Percentiles rank a stretch among this genome's conserved stretches.
Conservation (phyloP, 2,797 vertebrate species). For the Alouatta caraya region DNA sequence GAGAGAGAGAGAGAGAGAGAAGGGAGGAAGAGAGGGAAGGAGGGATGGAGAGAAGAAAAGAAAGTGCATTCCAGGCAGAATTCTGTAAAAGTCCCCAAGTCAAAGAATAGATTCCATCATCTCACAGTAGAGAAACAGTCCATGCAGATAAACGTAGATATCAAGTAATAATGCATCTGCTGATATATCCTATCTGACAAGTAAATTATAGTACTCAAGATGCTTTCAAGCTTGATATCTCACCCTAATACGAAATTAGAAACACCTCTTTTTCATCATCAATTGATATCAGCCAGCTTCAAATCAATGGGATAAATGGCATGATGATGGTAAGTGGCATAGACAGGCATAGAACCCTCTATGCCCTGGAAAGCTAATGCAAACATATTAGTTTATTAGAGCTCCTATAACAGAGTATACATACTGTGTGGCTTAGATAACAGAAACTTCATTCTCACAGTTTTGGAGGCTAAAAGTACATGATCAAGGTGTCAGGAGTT, state of each 20-base stretch:
- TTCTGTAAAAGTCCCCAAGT: neutral
- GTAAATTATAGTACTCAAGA: neutral
- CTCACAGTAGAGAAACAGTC: neutral
- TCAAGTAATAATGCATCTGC: neutral
- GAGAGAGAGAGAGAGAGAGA: too few species aligned
- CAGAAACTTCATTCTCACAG: neutral
- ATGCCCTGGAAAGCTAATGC: neutral
- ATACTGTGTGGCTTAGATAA: neutral
- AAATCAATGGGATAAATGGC: neutral
- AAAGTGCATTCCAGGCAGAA: neutral
- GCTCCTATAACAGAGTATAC: neutral
- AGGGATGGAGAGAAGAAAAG: too few species aligned
- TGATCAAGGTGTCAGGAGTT: neutral
- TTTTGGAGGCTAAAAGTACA: neutral
- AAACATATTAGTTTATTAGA: neutral
- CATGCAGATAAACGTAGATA: neutral
- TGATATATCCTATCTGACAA: neutral
- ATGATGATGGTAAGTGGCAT: neutral
- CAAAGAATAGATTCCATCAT: neutral
- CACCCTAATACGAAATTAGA: neutral
- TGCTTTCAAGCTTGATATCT: neutral
- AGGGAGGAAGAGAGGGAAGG: accelerated
- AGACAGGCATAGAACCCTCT: neutral
- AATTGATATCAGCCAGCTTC: neutral
- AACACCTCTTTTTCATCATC: neutral